Evolutionary conservation across 2,888 invertebrate genomes (phyloP).

Genomic region (Chloroclysta siterata): DNA sequence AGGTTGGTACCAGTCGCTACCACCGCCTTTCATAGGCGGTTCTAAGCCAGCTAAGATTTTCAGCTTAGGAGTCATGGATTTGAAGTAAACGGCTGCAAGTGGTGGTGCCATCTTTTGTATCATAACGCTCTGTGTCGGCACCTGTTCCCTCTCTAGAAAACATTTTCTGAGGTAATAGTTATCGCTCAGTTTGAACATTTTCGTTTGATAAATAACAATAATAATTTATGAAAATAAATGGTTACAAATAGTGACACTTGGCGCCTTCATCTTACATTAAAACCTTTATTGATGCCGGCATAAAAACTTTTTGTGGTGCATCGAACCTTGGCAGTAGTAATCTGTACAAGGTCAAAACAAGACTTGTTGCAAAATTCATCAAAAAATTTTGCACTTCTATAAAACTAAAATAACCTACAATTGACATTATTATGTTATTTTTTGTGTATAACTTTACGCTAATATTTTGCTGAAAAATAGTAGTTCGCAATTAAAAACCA

Average conservation of each 20-base stretch:
- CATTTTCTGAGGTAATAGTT: conserved; percentile 69
- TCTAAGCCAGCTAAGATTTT: conserved; percentile 72
- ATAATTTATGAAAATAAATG: conserved; percentile 22
- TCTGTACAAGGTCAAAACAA: neutral
- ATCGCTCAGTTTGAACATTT: conserved; percentile 60
- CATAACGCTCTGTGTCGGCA: conserved; percentile 72
- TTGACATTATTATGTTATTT: conserved; percentile 6
- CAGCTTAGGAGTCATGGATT: conserved; percentile 66
- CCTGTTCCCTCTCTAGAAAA: conserved; percentile 64
- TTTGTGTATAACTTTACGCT: neutral
- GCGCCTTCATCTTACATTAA: conserved; percentile 6
- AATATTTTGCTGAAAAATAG: neutral
- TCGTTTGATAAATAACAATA: conserved; percentile 14
- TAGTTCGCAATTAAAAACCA: neutral
- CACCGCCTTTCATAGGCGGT: conserved; percentile 71
- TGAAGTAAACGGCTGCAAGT: conserved; percentile 72
- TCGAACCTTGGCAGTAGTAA: neutral
- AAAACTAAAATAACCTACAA: neutral
- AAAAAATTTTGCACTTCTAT: neutral
- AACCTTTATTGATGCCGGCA: neutral
- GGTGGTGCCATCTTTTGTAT: conserved; percentile 64
- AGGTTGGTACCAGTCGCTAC: conserved; percentile 69
- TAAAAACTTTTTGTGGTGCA: neutral
- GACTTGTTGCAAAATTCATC: neutral
- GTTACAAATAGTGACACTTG: conserved; percentile 8